Conservation (phyloP, 2,113 vertebrate genomes). For the Grantiella picta region DNA sequence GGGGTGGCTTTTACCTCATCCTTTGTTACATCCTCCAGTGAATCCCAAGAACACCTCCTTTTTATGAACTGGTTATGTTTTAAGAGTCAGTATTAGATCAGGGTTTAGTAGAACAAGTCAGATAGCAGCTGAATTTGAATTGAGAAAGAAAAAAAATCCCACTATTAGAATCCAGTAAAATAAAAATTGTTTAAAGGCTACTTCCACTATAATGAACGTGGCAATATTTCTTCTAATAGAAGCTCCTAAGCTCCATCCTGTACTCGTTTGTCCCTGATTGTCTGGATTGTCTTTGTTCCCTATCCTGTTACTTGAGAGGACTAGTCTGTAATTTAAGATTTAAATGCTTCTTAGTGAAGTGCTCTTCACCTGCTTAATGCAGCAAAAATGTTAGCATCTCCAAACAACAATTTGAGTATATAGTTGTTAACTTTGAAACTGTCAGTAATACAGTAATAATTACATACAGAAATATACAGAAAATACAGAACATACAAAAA, state of each 20-base stretch:
- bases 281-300: neutral
- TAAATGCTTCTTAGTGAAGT: neutral
- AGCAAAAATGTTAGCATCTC: neutral
- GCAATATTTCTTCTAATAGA: neutral
- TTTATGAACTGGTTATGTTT: neutral
- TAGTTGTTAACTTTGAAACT: neutral
- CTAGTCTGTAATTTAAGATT: neutral
- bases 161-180: neutral
- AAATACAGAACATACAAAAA: neutral
- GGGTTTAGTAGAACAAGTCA: neutral
- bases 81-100: neutral
- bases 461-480: no score
- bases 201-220: neutral
- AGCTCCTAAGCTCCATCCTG: neutral
- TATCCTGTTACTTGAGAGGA: neutral
- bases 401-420: neutral
- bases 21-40: neutral
- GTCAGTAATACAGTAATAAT: neutral
- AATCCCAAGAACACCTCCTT: neutral
- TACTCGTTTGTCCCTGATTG: neutral
- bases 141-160: neutral
- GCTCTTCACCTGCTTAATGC: neutral
- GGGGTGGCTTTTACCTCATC: neutral
- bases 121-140: neutral
- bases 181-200: neutral